Evolutionary conservation across 2,113 vertebrate genomes (phyloP).

Genomic region (Xyrauchen texanus): DNA sequence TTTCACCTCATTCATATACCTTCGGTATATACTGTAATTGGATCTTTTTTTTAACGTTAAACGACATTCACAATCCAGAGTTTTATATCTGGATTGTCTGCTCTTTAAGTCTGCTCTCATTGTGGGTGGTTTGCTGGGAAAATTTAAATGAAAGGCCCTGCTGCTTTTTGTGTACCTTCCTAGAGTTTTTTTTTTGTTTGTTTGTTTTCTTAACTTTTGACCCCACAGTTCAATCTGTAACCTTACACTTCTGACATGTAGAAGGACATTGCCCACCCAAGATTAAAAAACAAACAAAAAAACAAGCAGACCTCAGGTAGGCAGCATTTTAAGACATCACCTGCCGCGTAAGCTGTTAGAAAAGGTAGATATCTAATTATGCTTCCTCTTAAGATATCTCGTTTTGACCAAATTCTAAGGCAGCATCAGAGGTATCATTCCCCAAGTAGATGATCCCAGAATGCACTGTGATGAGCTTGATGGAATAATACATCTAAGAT

Average conservation of each 20-base stretch:
- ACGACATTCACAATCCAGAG: background rate
- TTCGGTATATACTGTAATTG: too few relatives aligned
- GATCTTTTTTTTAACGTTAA: too few relatives aligned
- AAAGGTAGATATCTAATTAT: too few relatives aligned
- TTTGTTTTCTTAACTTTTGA: conserved; percentile 53
- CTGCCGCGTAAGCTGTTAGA: too few relatives aligned
- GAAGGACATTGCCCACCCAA: conserved; percentile 10
- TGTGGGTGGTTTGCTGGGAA: conserved; percentile 42
- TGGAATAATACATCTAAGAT: too few relatives aligned
- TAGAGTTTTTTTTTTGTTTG: conserved; percentile 42
- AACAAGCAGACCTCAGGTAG: background rate
- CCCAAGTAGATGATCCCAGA: too few relatives aligned
- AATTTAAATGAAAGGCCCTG: conserved; percentile 25
- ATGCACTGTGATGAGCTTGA: too few relatives aligned
- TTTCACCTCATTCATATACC: too few relatives aligned
- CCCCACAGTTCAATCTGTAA: conserved; percentile 37
- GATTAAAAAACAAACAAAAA: background rate
- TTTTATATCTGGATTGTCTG: background rate
- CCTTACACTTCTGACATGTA: conserved; percentile 13
- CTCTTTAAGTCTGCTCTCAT: conserved; percentile 12
- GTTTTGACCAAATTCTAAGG: too few relatives aligned
- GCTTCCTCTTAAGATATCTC: too few relatives aligned
- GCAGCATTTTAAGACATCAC: background rate
- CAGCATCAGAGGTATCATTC: too few relatives aligned
- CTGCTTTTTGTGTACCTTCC: conserved; percentile 44